Base-by-base conservation (phyloP, 2,113 vertebrate genomes). In the Plectropomus leopardus region DNA sequence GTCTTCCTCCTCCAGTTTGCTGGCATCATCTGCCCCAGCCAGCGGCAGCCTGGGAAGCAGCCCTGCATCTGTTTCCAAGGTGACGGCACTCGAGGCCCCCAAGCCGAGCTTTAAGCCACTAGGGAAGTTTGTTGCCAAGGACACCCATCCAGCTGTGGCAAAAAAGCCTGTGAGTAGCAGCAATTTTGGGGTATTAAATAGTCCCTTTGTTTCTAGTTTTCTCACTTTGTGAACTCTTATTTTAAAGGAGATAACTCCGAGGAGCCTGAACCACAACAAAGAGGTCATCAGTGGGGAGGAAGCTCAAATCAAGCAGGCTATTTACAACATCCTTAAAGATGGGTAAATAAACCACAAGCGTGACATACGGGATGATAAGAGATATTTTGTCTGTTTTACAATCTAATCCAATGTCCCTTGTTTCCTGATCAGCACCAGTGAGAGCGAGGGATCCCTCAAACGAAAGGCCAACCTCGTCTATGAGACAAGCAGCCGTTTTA, bases 241-340 rank as follows among this genome's bases (percentile, higher is more conserved):
- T 80, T 79, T 96, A 23, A 96, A 99, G 94, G 96, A 94, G 45
- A 95, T 95, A 3, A 94, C 96, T 59, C 92, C 94, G 68, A 95
- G 88, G 73, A 96, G 95, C 72, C 94, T 94, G 77, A 92, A 74
- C 79, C 94, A 94, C 72, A 86, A 89, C 4, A 21, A 85, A 34
- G 92, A 91, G 7, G 72, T 89, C 0, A 58, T 88, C 72, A 91
- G 76, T 59, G 78, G 36, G 30, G 92, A 86, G 3, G 94, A 94
- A 17, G 90, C 94, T 36, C 90, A 93, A 15, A 70, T 91, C 58
- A 96, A 95, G 66, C 93, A 95, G 36, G 75, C 92, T 23, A 89
- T 96, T 88, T 95, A 95, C 60, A 86, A 90, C 79, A 93, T 94
- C 83, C 86, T 96, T 26, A 96, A 94, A 92, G 96, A 97, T 0